A percentile compares a stretch with the other conserved stretches of the same genome.
Conservation (phyloP, 2,888 invertebrate species). For the Pseudococcus longispinus region DNA sequence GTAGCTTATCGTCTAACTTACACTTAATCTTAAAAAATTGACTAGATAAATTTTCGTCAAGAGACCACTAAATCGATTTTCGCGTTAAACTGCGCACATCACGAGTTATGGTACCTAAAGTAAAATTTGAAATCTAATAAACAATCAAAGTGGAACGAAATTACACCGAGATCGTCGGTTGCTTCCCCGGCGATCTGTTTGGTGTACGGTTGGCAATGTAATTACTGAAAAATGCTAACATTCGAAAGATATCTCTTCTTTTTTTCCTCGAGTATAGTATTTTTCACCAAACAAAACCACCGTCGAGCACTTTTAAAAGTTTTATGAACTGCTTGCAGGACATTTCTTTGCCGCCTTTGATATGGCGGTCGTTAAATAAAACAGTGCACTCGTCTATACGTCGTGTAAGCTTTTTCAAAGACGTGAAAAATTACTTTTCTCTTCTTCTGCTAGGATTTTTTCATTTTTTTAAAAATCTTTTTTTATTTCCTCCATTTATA, state of each 20-base stretch:
- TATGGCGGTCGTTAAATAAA: neutral
- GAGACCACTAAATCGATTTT: neutral
- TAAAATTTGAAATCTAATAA: neutral
- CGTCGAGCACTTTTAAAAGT: neutral
- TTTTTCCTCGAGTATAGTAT: neutral
- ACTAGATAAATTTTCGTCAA: neutral
- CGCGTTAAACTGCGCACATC: neutral
- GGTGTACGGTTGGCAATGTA: neutral
- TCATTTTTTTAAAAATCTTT: neutral
- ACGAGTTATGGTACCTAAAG: neutral
- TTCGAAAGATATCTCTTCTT: neutral
- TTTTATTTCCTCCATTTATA: neutral
- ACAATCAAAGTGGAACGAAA: neutral
- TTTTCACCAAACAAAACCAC: neutral
- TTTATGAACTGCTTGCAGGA: conserved; percentile 4
- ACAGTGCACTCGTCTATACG: neutral
- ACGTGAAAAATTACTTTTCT: neutral
- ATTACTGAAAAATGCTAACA: neutral
- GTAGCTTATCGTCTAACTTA: neutral
- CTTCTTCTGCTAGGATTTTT: neutral
- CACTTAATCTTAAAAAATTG: neutral
- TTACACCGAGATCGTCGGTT: neutral
- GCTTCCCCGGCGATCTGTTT: neutral
- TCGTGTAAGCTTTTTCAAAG: neutral
- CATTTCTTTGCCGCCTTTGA: neutral